Percentiles rank a stretch among this genome's conserved stretches.
Evolutionary conservation across 2,888 invertebrate species (phyloP).

Genomic region (Cephus pygmeus): DNA sequence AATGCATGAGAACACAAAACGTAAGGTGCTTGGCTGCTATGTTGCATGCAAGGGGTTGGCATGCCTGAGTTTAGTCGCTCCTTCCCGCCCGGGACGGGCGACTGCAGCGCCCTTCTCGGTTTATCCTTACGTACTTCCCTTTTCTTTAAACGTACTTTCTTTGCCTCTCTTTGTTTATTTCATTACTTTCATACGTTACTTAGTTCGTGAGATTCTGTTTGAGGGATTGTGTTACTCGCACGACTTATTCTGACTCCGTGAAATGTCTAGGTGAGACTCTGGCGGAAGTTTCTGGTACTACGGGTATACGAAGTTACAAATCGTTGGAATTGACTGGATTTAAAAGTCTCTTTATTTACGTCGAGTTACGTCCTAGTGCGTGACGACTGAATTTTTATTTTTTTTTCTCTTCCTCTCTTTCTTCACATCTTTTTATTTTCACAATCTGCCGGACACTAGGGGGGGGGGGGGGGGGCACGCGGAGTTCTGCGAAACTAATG

Average conservation of each 20-base stretch:
- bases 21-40: constrained; percentile 51
- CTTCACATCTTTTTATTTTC: background rate
- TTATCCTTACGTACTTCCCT: background rate
- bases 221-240: background rate
- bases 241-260: background rate
- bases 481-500: background rate
- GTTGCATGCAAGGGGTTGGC: constrained; percentile 47
- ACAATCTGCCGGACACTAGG: background rate
- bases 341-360: background rate
- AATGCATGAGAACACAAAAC: constrained; percentile 28
- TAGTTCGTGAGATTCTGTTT: background rate
- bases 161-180: background rate
- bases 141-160: background rate
- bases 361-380: background rate
- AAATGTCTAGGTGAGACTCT: background rate
- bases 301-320: background rate
- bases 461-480: background rate
- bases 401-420: background rate
- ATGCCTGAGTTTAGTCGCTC: constrained; percentile 30
- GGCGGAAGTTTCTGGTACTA: background rate
- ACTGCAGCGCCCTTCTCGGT: background rate
- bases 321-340: background rate
- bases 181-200: background rate
- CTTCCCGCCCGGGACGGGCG: background rate
- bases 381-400: background rate